Base-by-base conservation (phyloP, 2,888 invertebrate genomes). In the Alviniconcha strummeri region DNA sequence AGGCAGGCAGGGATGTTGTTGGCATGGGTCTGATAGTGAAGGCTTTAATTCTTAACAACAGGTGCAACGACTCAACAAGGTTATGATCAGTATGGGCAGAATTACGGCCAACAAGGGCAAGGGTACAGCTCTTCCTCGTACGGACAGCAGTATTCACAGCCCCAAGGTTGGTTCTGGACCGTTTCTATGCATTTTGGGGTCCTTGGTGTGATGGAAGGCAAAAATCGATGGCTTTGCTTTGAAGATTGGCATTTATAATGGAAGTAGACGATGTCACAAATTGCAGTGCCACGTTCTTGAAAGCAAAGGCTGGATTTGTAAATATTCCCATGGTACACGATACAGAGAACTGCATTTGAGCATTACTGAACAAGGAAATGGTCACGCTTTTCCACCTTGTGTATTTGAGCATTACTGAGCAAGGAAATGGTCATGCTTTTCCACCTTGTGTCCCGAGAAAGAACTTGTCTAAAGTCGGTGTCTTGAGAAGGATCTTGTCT, bases 71-170 rank as follows among this genome's bases (percentile, higher is more conserved):
- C 64, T 57, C 84, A 84, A 69, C 83, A 84, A 69, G 80, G 82
- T 56, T 86, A 86, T 77, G 83, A 83, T 81, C 84, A 82, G 72
- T 84, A 84, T 77, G 84, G 84, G 72, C 85, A 86, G 79, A 83
- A 84, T 54, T 86, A 87, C 85, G 85, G 85, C 57, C 87, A 86
- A 69, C 86, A 83, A 71, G 85, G 84, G 57, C 83, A 84, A 80
- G 83, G 81, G 69, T 55, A 60, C 64, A 69, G 82, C 57, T 80
- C 69, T 64, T 82, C 83, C 36, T 81, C 80, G 60, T 83, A 85
- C 36, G 83, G 84, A 13, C 80, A 80, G 71, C 80, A 69, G 64
- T 80, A 80, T n/a, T 71, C 80, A 55, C 80, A 69, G 80, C 55
- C 80, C 72, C 80, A 36, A 80, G 80, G 80, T 80, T 71, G 80